A percentile compares a stretch with the other conserved stretches of the same genome.
phyloP scores from a whole-genome alignment of 2,888 invertebrate species.

The Metopia argyrocephala region DNA sequence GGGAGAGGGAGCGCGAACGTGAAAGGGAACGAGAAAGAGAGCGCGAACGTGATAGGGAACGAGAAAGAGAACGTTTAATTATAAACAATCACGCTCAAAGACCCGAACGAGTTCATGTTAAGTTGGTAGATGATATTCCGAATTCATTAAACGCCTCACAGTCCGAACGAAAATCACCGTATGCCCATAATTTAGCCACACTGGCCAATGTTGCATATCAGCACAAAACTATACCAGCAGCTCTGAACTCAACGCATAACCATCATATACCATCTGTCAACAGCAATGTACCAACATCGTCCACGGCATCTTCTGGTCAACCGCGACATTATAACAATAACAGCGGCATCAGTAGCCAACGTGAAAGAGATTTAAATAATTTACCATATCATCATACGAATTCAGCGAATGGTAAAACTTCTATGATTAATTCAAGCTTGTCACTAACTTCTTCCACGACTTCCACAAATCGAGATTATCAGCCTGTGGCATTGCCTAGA shows the following conservation, averaged over 20 bases:
- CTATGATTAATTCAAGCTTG: constrained; percentile 28
- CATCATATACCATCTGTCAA: constrained; percentile 15
- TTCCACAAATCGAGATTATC: constrained; percentile 70
- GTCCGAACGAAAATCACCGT: constrained; percentile 70
- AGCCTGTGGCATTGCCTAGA: constrained; percentile 81
- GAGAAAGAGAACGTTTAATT: constrained; percentile 79
- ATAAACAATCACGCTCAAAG: constrained; percentile 81
- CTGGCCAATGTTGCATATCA: constrained; percentile 78
- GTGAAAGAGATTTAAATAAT: constrained; percentile 55
- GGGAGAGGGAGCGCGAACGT: constrained; percentile 48
- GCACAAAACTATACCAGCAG: constrained; percentile 73
- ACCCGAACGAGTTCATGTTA: constrained; percentile 81
- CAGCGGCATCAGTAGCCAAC: constrained; percentile 32
- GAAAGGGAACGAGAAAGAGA: constrained; percentile 48
- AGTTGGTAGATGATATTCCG: constrained; percentile 75
- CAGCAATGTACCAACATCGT: constrained; percentile 21
- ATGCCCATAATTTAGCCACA: constrained; percentile 74
- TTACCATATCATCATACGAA: constrained; percentile 65
- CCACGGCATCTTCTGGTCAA: constrained; percentile 27
- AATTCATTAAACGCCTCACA: constrained; percentile 71
- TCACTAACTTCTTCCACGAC: constrained; percentile 18
- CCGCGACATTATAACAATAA: constrained; percentile 38
- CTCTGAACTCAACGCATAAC: constrained; percentile 63
- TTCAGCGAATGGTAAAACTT: constrained; percentile 49
- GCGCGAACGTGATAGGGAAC: constrained; percentile 45